Evolutionary conservation across 53 echinoderm and acorn worm genomes (phyloP).

Genomic region (Zoroaster sp.): DNA sequence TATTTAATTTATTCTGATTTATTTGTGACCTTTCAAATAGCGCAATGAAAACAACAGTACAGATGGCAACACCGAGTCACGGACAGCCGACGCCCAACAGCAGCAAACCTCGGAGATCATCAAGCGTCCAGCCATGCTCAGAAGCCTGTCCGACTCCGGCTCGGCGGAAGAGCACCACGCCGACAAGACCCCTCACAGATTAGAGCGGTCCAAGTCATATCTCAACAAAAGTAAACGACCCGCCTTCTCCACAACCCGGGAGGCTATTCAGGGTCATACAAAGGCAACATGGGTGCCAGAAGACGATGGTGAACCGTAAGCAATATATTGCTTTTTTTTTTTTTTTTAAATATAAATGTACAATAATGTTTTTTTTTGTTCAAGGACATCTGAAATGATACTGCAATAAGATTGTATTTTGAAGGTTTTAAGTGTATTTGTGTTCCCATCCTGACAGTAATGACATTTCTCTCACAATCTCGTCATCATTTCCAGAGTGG

Average conservation of each 20-base stretch:
- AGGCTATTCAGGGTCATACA: slow-evolving; percentile 91
- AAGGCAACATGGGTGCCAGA: slow-evolving; percentile 65
- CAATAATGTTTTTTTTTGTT: too few species aligned
- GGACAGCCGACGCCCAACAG: neutral
- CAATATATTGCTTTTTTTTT: neutral
- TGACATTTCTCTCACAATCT: too few species aligned
- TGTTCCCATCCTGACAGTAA: too few species aligned
- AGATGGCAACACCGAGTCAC: slow-evolving; percentile 21
- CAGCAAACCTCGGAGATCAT: slow-evolving; percentile 22
- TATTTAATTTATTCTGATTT: too few species aligned
- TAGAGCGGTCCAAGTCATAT: slow-evolving; percentile 88
- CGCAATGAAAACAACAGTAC: slow-evolving; percentile 9
- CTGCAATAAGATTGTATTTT: too few species aligned
- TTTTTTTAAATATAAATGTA: too few species aligned
- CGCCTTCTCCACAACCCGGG: slow-evolving; percentile 88
- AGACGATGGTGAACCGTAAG: slow-evolving; percentile 88
- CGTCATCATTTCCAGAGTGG: too few species aligned
- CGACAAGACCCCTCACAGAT: slow-evolving; percentile 52
- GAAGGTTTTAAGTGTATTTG: too few species aligned
- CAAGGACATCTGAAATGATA: too few species aligned
- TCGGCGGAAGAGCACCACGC: slow-evolving; percentile 3
- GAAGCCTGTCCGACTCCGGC: slow-evolving; percentile 30
- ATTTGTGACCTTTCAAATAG: too few species aligned
- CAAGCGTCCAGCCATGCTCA: slow-evolving; percentile 20
- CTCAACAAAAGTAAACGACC: slow-evolving; percentile 83